phyloP scores from a whole-genome alignment of 1,140 invertebrate species.

The Caenorhabditis tropicalis region DNA sequence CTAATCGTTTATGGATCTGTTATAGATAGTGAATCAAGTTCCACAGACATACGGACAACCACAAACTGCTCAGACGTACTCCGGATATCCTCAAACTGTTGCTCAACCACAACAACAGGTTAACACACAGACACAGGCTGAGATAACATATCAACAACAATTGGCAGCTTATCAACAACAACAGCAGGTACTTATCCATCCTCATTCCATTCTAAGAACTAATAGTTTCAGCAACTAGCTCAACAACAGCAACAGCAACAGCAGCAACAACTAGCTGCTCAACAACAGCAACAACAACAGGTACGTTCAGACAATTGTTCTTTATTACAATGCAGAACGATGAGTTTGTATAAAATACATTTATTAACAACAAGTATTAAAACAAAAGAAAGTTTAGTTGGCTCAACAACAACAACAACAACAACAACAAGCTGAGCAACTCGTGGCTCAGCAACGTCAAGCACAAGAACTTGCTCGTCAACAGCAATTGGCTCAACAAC shows the following conservation, averaged over 20 bases:
- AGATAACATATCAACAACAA: slow-evolving; percentile 14
- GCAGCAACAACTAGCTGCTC: neutral
- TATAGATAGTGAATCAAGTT: slow-evolving; percentile 3
- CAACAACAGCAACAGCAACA: slow-evolving; percentile 37
- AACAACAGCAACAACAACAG: slow-evolving; percentile 8
- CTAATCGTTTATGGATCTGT: too few species aligned
- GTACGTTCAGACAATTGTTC: too few species aligned
- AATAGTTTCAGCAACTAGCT: neutral
- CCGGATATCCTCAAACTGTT: slow-evolving; percentile 11
- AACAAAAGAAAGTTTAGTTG: neutral
- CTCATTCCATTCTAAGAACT: neutral
- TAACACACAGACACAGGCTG: neutral
- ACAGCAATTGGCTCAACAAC: slow-evolving; percentile 39
- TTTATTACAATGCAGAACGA: too few species aligned
- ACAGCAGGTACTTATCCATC: neutral
- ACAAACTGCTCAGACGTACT: neutral
- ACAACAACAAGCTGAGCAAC: neutral
- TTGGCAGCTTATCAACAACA: slow-evolving; percentile 31
- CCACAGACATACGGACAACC: slow-evolving; percentile 3
- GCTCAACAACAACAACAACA: neutral
- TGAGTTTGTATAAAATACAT: too few species aligned
- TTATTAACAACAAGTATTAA: neutral
- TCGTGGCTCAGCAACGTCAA: neutral
- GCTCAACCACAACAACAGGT: slow-evolving; percentile 12
- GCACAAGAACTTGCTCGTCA: slow-evolving; percentile 1